A percentile compares a stretch with the other conserved stretches of the same genome.
Evolutionary conservation across 2,888 invertebrate genomes (phyloP).

Genomic region (Sialis fuliginosa): DNA sequence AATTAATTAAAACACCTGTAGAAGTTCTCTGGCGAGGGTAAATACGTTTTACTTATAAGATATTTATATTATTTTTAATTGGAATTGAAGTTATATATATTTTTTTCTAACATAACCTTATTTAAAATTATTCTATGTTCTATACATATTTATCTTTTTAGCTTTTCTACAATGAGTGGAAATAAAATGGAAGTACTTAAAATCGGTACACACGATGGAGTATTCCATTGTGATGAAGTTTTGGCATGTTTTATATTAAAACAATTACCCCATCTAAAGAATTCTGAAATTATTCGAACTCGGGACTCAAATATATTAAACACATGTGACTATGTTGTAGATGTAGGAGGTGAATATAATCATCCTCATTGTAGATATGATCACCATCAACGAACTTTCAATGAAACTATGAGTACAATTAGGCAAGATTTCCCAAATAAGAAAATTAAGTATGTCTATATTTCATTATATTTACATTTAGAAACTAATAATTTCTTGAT

Average conservation of each 20-base stretch:
- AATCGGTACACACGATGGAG: slow-evolving; percentile 65
- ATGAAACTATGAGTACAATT: slow-evolving; percentile 44
- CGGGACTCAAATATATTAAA: slow-evolving; percentile 42
- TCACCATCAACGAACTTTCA: slow-evolving; percentile 79
- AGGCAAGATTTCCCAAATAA: slow-evolving; percentile 40
- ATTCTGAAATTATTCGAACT: slow-evolving; percentile 62
- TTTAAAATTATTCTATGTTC: neutral
- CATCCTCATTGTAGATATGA: slow-evolving; percentile 64
- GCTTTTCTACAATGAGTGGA: slow-evolving; percentile 22
- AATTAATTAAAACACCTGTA: too few relatives aligned
- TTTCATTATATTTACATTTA: slow-evolving; percentile 12
- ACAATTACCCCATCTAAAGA: slow-evolving; percentile 56
- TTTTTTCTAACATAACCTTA: too few relatives aligned
- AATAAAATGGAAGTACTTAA: slow-evolving; percentile 19
- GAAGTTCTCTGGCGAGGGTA: too few relatives aligned
- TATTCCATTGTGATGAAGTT: slow-evolving; percentile 88
- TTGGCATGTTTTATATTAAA: slow-evolving; percentile 88
- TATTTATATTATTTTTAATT: too few relatives aligned
- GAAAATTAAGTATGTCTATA: slow-evolving; percentile 33
- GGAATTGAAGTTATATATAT: too few relatives aligned
- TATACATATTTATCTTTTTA: slow-evolving; percentile 7
- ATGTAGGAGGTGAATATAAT: slow-evolving; percentile 81
- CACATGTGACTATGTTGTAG: slow-evolving; percentile 83
- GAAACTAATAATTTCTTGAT: neutral
- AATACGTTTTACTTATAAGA: too few relatives aligned